A percentile compares a stretch with the other conserved stretches of the same genome.
These are phyloP conservation scores for Laupala kohalensis DNA, from an alignment of 1,140 invertebrate genomes.

Conservation along the genomic window DNA sequence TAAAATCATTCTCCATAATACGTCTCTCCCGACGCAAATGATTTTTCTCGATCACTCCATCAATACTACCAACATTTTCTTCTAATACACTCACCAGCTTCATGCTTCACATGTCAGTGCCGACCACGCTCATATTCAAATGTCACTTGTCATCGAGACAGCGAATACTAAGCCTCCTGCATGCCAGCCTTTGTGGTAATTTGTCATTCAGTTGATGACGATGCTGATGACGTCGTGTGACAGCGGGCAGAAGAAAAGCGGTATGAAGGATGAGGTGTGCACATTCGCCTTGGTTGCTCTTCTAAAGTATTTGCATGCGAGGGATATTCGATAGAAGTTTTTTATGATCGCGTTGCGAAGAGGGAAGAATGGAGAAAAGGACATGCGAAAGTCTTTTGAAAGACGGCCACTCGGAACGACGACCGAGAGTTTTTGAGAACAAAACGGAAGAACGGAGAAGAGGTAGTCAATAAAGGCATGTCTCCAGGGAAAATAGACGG, in stretches of 20 bases:
- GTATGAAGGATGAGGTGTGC: neutral
- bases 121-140: neutral
- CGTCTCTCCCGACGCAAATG: too few species aligned
- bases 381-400: neutral
- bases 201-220: neutral
- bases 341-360: neutral
- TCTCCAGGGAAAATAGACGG: neutral
- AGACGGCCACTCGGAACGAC: neutral
- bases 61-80: neutral
- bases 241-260: neutral
- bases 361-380: too few species aligned
- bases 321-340: neutral
- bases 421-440: neutral
- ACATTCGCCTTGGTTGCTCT: neutral
- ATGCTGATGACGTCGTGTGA: neutral
- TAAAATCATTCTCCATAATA: too few species aligned
- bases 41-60: neutral
- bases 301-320: neutral
- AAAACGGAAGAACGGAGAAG: neutral
- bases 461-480: neutral
- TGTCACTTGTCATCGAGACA: neutral
- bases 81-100: neutral
- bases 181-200: neutral
- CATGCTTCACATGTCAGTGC: neutral
- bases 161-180: neutral